Evolutionary conservation across 1,140 invertebrate species (phyloP).

Genomic region (Apis cerana): DNA sequence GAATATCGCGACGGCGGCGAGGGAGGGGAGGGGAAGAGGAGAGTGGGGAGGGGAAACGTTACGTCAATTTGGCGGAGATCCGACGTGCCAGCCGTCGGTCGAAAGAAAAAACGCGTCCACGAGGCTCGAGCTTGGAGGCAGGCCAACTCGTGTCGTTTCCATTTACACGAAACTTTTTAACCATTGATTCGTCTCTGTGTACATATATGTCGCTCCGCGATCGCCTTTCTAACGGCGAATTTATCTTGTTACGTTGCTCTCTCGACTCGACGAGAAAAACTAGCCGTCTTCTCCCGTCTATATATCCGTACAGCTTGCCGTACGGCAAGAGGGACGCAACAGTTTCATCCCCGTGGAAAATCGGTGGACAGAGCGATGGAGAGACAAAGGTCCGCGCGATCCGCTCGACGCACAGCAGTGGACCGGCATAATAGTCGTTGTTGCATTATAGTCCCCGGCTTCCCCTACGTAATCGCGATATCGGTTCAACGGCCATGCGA

Average conservation of each 20-base stretch:
- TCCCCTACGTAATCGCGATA: conserved; percentile 71
- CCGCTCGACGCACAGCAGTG: conserved; percentile 19
- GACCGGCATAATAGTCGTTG: conserved; percentile 54
- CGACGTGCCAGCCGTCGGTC: conserved; percentile 13
- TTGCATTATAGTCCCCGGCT: conserved; percentile 51
- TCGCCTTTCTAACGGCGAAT: conserved; percentile 23
- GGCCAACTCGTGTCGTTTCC: conserved; percentile 32
- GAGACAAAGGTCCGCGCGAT: conserved; percentile 16
- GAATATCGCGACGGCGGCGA: conserved; percentile 17
- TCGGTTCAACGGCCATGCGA: conserved; percentile 78
- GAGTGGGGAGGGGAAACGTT: conserved; percentile 27
- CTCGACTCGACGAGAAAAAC: background rate
- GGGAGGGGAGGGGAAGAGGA: background rate
- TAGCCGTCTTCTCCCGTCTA: background rate
- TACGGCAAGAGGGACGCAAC: background rate
- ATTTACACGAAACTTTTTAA: conserved; percentile 49
- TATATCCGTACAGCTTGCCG: too few relatives aligned
- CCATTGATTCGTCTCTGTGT: background rate
- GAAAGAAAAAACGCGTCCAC: conserved; percentile 21
- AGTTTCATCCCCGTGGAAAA: conserved; percentile 28
- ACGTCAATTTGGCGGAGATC: conserved; percentile 39
- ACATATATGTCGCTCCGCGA: background rate
- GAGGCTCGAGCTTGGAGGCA: conserved; percentile 18
- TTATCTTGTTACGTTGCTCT: background rate
- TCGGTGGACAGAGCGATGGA: background rate